phyloP scores from a whole-genome alignment of 2,888 invertebrate genomes.

The Calameuta filiformis region DNA sequence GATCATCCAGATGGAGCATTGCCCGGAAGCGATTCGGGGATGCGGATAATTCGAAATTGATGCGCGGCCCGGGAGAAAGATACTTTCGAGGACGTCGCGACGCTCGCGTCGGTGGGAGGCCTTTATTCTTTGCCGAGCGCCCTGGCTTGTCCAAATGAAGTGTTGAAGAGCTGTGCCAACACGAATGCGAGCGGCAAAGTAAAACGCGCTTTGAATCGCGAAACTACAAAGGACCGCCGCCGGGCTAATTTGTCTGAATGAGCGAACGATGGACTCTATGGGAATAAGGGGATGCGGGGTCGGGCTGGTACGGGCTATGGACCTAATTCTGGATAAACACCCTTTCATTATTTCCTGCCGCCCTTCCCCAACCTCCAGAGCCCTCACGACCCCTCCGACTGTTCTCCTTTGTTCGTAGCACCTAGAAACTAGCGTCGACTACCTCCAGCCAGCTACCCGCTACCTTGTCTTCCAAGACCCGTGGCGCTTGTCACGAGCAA shows the following conservation, averaged over 20 bases:
- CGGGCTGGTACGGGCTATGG: conserved; percentile 6
- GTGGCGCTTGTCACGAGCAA: background rate
- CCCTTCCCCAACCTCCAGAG: conserved; percentile 21
- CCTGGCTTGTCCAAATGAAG: conserved; percentile 58
- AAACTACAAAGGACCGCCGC: conserved; percentile 62
- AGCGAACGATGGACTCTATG: conserved; percentile 57
- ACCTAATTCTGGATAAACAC: conserved; percentile 64
- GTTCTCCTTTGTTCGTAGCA: conserved; percentile 23
- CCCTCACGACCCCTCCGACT: conserved; percentile 13
- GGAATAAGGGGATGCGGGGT: background rate
- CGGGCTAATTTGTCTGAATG: conserved; percentile 65
- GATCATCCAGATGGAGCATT: no score
- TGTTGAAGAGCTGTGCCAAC: conserved; percentile 64
- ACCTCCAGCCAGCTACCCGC: no score
- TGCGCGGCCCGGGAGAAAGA: background rate
- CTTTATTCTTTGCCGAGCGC: conserved; percentile 37
- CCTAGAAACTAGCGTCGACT: no score
- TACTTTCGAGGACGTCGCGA: background rate
- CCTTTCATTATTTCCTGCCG: conserved; percentile 60
- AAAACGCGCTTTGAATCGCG: conserved; percentile 61
- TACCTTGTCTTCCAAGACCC: background rate
- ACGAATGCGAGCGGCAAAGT: conserved; percentile 54
- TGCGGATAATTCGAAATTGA: background rate
- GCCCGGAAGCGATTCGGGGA: background rate
- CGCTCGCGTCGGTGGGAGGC: conserved; percentile 1